Evolutionary conservation across 2,113 vertebrate species (phyloP).

Genomic region (Equus quagga): DNA sequence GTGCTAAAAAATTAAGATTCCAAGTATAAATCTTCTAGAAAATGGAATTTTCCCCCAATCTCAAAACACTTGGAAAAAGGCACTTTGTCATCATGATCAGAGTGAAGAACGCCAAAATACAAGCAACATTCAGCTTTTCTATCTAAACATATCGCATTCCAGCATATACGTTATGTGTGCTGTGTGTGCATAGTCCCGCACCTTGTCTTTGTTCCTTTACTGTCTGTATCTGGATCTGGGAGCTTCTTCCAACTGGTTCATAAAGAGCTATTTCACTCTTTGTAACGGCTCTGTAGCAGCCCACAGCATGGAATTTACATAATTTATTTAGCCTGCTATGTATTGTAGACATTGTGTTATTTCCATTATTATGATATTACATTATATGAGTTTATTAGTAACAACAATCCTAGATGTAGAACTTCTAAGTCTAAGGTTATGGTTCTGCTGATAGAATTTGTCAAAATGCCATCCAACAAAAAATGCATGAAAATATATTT

Average conservation of each 20-base stretch:
- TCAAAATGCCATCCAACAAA: not conserved
- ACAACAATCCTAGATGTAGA: not conserved
- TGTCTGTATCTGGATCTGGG: not conserved
- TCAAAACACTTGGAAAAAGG: not conserved
- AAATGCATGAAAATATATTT: not conserved
- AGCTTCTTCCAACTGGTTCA: not conserved
- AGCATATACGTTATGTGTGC: not conserved
- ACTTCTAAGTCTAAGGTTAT: not conserved
- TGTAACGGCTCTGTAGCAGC: not conserved
- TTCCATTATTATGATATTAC: not conserved
- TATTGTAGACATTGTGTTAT: not conserved
- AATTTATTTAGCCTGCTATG: not conserved
- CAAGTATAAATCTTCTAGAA: not conserved
- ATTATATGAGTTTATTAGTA: not conserved
- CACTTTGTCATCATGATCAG: not conserved
- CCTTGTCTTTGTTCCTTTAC: not conserved
- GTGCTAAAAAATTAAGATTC: not conserved
- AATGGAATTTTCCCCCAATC: not conserved
- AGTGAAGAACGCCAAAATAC: not conserved
- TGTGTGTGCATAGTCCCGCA: accelerated
- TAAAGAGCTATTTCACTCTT: not conserved
- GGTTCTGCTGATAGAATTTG: not conserved
- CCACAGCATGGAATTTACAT: not conserved
- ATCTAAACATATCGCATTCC: not conserved
- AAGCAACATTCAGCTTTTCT: not conserved